A percentile compares a stretch with the other conserved stretches of the same genome.
These are phyloP conservation scores for Petrosia ficiformis DNA, from an alignment of 37 sponge, comb jelly and placozoan genomes.

Conservation along the genomic window DNA sequence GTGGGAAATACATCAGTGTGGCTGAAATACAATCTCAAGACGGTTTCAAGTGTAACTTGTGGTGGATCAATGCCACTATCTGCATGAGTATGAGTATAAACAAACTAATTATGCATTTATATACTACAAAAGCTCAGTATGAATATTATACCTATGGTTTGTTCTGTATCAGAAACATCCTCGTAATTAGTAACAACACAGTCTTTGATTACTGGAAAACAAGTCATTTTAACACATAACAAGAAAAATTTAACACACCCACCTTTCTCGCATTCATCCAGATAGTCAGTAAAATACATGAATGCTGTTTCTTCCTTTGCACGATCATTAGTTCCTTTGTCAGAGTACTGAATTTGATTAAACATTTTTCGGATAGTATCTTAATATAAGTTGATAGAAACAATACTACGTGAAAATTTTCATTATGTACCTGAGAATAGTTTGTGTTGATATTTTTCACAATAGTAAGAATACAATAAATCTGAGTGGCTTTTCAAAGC, in stretches of 20 bases:
- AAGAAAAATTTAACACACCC: no score
- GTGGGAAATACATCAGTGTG: constrained; percentile 9
- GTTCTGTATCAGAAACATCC: constrained; percentile 14
- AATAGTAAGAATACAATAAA: background rate
- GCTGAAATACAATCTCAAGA: constrained; percentile 9
- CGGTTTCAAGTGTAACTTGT: no score
- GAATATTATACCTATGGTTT: background rate
- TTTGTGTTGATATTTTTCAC: background rate
- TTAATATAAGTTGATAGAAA: background rate
- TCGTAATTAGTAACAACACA: background rate
- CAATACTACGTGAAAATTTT: background rate
- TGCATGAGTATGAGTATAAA: no score
- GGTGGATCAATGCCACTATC: no score
- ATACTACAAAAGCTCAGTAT: no score
- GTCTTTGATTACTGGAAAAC: background rate
- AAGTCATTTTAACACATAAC: no score
- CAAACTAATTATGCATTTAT: no score
- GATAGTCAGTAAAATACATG: constrained; percentile 10
- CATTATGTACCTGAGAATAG: constrained; percentile 7
- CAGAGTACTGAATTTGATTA: background rate
- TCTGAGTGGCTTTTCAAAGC: background rate
- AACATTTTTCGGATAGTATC: background rate
- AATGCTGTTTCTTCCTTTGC: background rate
- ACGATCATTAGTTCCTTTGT: background rate
- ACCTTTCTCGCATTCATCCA: constrained; percentile 32